Base-by-base conservation (phyloP, 2,113 vertebrate species). In the Leuciscus idus region DNA sequence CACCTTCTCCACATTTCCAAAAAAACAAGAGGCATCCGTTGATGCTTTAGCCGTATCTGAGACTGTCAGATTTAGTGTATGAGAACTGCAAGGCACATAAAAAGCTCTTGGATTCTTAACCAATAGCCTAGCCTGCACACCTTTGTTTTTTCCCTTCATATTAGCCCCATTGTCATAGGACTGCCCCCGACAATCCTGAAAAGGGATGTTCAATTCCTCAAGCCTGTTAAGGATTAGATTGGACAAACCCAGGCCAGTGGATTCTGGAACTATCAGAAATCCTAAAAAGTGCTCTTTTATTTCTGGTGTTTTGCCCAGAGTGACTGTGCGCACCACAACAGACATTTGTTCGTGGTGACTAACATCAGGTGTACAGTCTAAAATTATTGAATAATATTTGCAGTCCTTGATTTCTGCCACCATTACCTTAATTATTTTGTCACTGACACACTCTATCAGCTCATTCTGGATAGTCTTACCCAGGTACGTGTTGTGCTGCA, bases 171-270 rank as follows among this genome's bases (percentile, higher is more conserved):
- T 50, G 73, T 50, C n/a, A 83, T 87, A 84, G 11, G 84, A 83
- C 26, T 89, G 88, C 7, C 90, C 79, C 83, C 88, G 86, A 46
- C 80, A 89, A 50, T 89, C 86, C 12, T 90, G 74, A 79, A 87
- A 89, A 4, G 73, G 52, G 70, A 90, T 86, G 23, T 70, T 77
- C 17, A 89, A 68, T 28, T 91, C 74, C 7, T 87, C 48, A 2
- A 91, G 81, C 21, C 76, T 89, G 15, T 87, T 83, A 9, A 89
- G 43, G 36, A 88, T 66, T 13, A 87, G 30, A 19, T 50, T 61
- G 36, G 85, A 87, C 74, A 89, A 52, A 46, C 30, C 7, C 19
- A 84, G 13, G 11, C 77, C 85, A 30, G 84, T 87, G 39, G 87
- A 70, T 48, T 73, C 61, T 11, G 81, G 70, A 76, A 59, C 77